Evolutionary conservation across 1,140 invertebrate genomes (phyloP).

Genomic region (Drosophila melanica): DNA sequence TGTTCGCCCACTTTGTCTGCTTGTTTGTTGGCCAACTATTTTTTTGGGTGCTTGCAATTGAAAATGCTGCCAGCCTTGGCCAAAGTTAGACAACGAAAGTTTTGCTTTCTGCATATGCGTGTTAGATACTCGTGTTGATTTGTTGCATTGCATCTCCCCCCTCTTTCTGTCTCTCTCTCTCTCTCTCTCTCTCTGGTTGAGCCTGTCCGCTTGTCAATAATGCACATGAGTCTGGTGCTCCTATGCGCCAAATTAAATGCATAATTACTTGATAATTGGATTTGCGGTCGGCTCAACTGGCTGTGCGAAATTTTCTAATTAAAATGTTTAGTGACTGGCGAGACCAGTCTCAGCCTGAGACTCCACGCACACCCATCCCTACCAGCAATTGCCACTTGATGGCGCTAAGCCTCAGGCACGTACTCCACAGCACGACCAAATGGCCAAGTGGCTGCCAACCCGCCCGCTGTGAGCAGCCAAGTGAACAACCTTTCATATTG

Average conservation of each 20-base stretch:
- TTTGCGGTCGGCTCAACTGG: conserved; percentile 77
- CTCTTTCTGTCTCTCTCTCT: too few species aligned
- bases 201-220: conserved; percentile 43
- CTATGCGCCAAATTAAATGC: conserved; percentile 73
- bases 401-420: conserved; percentile 45
- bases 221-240: conserved; percentile 11
- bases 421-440: conserved; percentile 10
- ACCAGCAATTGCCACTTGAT: conserved; percentile 32
- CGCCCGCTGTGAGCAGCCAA: conserved; percentile 17
- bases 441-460: conserved; percentile 17
- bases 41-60: conserved; percentile 50
- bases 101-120: conserved; percentile 51
- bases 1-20: conserved; percentile 27
- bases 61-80: conserved; percentile 46
- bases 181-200: conserved; percentile 28
- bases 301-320: conserved; percentile 76
- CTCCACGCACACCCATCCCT: background rate
- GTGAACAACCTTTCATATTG: conserved; percentile 11
- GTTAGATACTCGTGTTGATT: conserved; percentile 33
- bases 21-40: conserved; percentile 30
- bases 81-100: conserved; percentile 57
- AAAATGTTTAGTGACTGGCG: conserved; percentile 73
- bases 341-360: background rate
- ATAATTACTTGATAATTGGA: conserved; percentile 82
- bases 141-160: conserved; percentile 20